These are phyloP conservation scores for Enteromius thamalakanensis DNA, from an alignment of 2,797 vertebrate species.

Conservation along the genomic window DNA sequence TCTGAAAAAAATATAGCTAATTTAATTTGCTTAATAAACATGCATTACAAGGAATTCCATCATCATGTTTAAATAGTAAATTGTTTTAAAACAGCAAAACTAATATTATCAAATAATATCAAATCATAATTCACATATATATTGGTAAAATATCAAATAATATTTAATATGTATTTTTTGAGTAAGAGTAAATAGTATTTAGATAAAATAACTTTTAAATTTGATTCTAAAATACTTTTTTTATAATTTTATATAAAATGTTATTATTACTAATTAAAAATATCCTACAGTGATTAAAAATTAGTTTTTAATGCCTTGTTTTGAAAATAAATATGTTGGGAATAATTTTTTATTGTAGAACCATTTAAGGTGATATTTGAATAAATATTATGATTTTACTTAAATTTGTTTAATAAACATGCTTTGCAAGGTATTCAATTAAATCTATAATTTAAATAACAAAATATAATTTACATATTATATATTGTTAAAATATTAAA, in stretches of 20 bases:
- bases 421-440: not conserved
- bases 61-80: not conserved
- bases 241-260: not conserved
- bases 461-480: not conserved
- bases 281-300: not conserved
- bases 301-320: not conserved
- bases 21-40: not conserved
- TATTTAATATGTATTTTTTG: not conserved
- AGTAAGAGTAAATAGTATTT: not conserved
- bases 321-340: not conserved
- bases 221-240: not conserved
- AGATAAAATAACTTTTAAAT: not conserved
- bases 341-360: not conserved
- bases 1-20: not conserved
- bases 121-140: conserved; percentile 1
- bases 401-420: not conserved
- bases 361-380: not conserved
- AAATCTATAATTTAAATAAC: not conserved
- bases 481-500: not conserved
- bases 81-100: not conserved
- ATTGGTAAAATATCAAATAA: not conserved
- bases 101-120: conserved; percentile 7
- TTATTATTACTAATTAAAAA: not conserved
- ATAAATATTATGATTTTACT: not conserved
- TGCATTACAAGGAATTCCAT: not conserved